phyloP scores from a whole-genome alignment of 1,140 invertebrate species.

The Tribolium castaneum region DNA sequence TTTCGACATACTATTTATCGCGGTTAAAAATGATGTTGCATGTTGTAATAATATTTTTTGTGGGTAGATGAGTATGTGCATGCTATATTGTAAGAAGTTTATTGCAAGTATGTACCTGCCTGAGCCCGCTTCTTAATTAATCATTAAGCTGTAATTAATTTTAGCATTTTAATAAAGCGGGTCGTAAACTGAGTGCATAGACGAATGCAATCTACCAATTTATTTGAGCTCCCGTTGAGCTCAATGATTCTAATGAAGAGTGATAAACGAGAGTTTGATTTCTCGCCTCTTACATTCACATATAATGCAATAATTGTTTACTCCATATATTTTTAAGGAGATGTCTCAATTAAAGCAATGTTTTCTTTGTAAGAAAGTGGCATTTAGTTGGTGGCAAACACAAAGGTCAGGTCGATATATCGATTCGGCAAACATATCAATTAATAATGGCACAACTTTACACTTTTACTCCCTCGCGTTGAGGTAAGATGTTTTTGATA shows the following conservation, averaged over 20 bases:
- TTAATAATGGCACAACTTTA: conserved; percentile 25
- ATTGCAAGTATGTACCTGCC: neutral
- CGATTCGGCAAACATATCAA: conserved; percentile 29
- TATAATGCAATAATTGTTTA: neutral
- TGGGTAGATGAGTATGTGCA: neutral
- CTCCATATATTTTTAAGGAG: neutral
- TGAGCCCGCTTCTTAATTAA: conserved; percentile 1
- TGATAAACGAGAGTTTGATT: neutral
- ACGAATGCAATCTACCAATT: conserved; percentile 9
- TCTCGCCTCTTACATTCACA: neutral
- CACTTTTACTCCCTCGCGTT: conserved; percentile 24
- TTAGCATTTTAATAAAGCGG: conserved; percentile 21
- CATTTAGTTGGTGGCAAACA: neutral
- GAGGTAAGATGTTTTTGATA: conserved; percentile 6
- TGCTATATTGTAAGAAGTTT: too few relatives aligned
- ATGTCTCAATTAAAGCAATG: neutral
- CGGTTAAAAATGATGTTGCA: neutral
- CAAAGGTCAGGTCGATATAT: conserved; percentile 42
- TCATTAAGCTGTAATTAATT: conserved; percentile 19
- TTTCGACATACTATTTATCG: neutral
- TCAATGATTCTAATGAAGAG: neutral
- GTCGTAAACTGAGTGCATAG: neutral
- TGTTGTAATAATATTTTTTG: neutral
- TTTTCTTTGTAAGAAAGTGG: neutral
- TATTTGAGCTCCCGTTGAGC: conserved; percentile 1